Conservation (phyloP, 2,888 invertebrate species). For the Tuberolachnus salignus region DNA sequence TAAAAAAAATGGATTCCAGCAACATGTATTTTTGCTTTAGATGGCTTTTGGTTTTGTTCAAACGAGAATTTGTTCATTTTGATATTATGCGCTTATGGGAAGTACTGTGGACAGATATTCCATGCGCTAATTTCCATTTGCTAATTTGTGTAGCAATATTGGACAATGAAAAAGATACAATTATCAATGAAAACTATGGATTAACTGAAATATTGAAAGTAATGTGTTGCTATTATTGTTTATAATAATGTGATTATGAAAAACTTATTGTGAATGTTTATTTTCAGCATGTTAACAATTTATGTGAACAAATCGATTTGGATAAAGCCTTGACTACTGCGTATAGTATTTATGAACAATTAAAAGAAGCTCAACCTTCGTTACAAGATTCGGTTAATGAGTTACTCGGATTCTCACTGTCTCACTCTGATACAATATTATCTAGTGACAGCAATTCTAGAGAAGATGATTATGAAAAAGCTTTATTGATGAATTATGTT, state of each 20-base stretch:
- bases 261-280: slow-evolving; percentile 12
- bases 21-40: slow-evolving; percentile 99
- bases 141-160: slow-evolving; percentile 92
- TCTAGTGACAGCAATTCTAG: slow-evolving; percentile 20
- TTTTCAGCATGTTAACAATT: slow-evolving; percentile 91
- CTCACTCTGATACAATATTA: slow-evolving; percentile 24
- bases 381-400: slow-evolving; percentile 50
- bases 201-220: slow-evolving; percentile 96
- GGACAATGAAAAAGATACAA: slow-evolving; percentile 81
- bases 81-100: slow-evolving; percentile 95
- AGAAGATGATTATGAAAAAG: slow-evolving; percentile 44
- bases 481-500: slow-evolving; percentile 38
- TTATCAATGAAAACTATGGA: slow-evolving; percentile 92
- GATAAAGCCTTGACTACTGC: slow-evolving; percentile 82
- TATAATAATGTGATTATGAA: background rate
- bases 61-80: slow-evolving; percentile 85
- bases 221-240: slow-evolving; percentile 58
- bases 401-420: slow-evolving; percentile 40
- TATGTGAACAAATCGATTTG: slow-evolving; percentile 85
- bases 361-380: slow-evolving; percentile 66
- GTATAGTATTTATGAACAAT: slow-evolving; percentile 90
- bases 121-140: slow-evolving; percentile 93
- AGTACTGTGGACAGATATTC: slow-evolving; percentile 92
- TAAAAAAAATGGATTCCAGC: slow-evolving; percentile 84
- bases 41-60: slow-evolving; percentile 95